Evolutionary conservation across 2,113 vertebrate genomes (phyloP), one percentile per base, ranked within the genome.

Genomic region (Pyrgilauda ruficollis): DNA sequence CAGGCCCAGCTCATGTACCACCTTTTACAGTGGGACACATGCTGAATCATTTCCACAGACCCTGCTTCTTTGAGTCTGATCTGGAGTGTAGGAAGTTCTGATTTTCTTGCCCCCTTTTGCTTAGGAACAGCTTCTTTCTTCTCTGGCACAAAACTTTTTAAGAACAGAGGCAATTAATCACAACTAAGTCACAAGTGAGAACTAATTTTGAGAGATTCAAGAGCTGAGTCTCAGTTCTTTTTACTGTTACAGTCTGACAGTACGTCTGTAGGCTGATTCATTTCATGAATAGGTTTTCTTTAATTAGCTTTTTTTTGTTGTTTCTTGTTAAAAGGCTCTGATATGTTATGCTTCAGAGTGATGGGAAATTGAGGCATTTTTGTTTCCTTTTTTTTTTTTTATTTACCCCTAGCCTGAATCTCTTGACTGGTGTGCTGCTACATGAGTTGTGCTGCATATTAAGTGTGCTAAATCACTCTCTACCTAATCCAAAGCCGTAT

Each of bases 1-100:
- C 1, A 2, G 13, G 27, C 80, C 27, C 0, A 0, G 44, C 80
- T 74, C 47, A 12, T 16, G 37, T 85, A 39, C 50, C 39, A n/a
- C 30, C 31, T 90, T 94, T 88, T 90, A 63, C 4, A 8, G 67
- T 31, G 58, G 1, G 5, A 77, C 52, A 86, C 30, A 23, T 77
- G 22, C 11, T 63, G 13, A 44, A 55, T 33, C 20, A 30, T 84
- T 87, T 84, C 33, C 41, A 70, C 50, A 72, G 24, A 44, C 11
- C 12, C 10, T 61, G 30, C 20, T 82, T 41, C 44, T 84, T 58
- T 84, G 28, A 19, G 46, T 79, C 31, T 58, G 28, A 61, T 55
- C 20, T 74, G 33, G 35, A 70, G 22, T 33, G 11, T 68, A 41
- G 27, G 30, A 83, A 44, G 3, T 64, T 62, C 41, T 3, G 56